These are phyloP conservation scores for Pseudococcus longispinus DNA, from an alignment of 2,888 invertebrate genomes.

Conservation along the genomic window DNA sequence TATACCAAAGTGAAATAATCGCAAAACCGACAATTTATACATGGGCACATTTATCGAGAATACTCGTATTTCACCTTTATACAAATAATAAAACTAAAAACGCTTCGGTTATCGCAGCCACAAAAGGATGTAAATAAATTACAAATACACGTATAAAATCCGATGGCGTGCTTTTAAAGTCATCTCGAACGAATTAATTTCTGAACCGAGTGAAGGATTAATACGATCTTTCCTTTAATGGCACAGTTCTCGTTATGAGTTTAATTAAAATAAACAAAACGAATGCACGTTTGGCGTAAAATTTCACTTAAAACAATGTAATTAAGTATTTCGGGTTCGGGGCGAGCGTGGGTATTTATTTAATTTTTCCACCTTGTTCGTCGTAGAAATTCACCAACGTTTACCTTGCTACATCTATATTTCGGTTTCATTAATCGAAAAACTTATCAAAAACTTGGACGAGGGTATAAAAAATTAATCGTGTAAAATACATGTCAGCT, in stretches of 20 bases:
- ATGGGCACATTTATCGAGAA: not conserved
- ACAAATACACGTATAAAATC: not conserved
- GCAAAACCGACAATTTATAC: not conserved
- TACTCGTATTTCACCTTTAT: not conserved
- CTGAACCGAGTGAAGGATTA: not conserved
- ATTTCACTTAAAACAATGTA: not conserved
- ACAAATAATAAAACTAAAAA: not conserved
- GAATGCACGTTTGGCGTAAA: not conserved
- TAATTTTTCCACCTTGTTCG: not conserved
- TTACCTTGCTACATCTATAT: too few species aligned
- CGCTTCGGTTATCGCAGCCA: not conserved
- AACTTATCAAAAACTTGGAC: not conserved
- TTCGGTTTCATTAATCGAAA: not conserved
- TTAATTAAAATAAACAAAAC: slow-evolving; percentile 1
- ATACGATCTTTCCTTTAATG: not conserved
- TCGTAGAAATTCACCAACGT: too few species aligned
- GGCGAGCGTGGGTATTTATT: not conserved
- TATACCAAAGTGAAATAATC: not conserved
- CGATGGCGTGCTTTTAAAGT: not conserved
- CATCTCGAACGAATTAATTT: not conserved
- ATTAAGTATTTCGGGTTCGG: not conserved
- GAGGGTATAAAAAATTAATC: not conserved
- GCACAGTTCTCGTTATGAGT: not conserved
- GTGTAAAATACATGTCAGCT: not conserved
- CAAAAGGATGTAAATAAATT: not conserved